Conservation (phyloP, 2,113 vertebrate genomes). For the Cryptomyrus ogoouensis region DNA sequence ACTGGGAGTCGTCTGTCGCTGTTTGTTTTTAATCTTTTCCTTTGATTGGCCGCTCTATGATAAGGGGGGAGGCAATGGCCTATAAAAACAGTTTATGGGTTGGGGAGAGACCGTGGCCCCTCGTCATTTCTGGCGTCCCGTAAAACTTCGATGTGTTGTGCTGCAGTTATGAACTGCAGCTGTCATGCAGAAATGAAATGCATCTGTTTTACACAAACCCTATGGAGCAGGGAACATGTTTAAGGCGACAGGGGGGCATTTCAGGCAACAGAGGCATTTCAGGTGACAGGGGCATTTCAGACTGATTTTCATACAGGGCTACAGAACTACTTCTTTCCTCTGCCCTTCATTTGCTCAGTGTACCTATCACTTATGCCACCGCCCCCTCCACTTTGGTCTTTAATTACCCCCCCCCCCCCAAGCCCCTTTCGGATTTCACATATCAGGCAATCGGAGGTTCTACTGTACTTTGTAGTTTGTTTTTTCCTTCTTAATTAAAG, state of each 20-base stretch:
- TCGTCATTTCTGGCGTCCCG: neutral
- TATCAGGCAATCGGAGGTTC: neutral
- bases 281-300: neutral
- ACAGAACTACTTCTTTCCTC: neutral
- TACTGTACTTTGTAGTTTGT: neutral
- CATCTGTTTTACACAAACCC: neutral
- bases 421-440: neutral
- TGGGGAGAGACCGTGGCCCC: neutral
- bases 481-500: neutral
- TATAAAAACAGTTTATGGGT: constrained; percentile 24
- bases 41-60: constrained; percentile 9
- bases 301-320: neutral
- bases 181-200: neutral
- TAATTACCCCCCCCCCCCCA: neutral
- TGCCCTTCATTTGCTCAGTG: neutral
- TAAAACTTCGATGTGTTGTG: neutral
- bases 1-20: constrained; percentile 1
- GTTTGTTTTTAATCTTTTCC: neutral
- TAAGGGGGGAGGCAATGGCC: neutral
- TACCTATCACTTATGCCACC: neutral
- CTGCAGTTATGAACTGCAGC: neutral
- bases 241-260: neutral
- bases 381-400: neutral
- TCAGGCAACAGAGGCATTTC: no score
- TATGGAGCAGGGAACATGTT: neutral